These are phyloP conservation scores for Spodoptera exigua DNA, from an alignment of 2,888 invertebrate species.

Conservation along the genomic window DNA sequence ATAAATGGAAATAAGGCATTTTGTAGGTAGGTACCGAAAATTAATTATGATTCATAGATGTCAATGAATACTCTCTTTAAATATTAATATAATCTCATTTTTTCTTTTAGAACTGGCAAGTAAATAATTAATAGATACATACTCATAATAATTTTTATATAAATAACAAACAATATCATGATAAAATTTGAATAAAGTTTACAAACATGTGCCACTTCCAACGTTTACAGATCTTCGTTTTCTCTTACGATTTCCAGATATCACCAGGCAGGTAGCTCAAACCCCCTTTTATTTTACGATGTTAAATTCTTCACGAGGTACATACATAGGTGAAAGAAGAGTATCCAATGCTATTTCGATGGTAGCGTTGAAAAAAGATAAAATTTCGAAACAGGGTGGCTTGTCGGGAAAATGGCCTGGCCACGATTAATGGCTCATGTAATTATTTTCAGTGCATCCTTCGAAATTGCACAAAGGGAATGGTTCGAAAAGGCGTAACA, in stretches of 20 bases:
- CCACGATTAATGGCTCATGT: constrained; percentile 75
- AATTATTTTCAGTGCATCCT: constrained; percentile 64
- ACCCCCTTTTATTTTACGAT: constrained; percentile 86
- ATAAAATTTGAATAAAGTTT: not conserved
- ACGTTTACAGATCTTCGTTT: constrained; percentile 41
- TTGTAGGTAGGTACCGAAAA: no score
- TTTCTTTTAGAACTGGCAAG: no score
- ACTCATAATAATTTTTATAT: no score
- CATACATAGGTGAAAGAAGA: constrained; percentile 83
- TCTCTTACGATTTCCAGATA: constrained; percentile 70
- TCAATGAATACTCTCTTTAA: no score
- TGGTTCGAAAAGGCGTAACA: constrained; percentile 10
- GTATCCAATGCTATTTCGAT: constrained; percentile 74
- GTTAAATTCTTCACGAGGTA: constrained; percentile 86
- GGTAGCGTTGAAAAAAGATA: constrained; percentile 63
- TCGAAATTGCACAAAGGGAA: constrained; percentile 23
- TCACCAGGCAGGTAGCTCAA: constrained; percentile 70
- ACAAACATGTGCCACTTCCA: constrained; percentile 35
- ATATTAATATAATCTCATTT: no score
- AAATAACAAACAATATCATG: no score
- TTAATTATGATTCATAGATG: no score
- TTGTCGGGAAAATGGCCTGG: constrained; percentile 64
- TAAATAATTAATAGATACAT: no score
- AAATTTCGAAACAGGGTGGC: constrained; percentile 71
- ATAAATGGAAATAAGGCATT: no score